Evolutionary conservation across 1,140 invertebrate species (phyloP).

Genomic region (Steinernema khuongi): DNA sequence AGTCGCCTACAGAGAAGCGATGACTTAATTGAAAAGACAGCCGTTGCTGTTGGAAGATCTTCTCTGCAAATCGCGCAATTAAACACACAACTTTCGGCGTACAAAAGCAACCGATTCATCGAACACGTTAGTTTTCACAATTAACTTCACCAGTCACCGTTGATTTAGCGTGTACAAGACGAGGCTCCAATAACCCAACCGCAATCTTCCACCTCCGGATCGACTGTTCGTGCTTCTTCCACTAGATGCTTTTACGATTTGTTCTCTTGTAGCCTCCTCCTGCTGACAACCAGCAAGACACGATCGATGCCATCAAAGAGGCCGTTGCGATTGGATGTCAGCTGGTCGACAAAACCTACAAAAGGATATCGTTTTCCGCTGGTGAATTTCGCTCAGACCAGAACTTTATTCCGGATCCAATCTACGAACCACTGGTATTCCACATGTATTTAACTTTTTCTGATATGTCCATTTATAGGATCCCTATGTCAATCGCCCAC

Average conservation of each 20-base stretch:
- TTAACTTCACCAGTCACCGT: neutral
- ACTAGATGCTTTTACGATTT: neutral
- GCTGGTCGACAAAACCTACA: neutral
- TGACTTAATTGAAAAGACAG: neutral
- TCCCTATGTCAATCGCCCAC: neutral
- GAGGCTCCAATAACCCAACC: neutral
- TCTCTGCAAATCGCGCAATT: neutral
- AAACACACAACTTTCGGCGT: neutral
- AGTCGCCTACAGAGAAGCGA: neutral
- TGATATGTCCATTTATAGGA: neutral
- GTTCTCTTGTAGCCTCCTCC: neutral
- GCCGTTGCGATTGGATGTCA: neutral
- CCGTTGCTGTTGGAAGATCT: neutral
- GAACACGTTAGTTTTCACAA: neutral
- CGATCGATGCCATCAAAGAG: neutral
- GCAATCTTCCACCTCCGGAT: neutral
- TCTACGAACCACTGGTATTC: neutral
- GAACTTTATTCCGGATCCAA: neutral
- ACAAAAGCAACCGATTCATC: slow-evolving; percentile 5
- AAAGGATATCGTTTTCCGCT: neutral
- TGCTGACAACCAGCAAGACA: neutral
- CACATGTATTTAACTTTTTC: neutral
- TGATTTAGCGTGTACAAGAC: neutral
- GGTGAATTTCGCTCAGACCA: neutral
- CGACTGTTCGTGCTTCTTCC: neutral